phyloP scores from a whole-genome alignment of 2,113 vertebrate species.

The Camarhynchus parvulus region DNA sequence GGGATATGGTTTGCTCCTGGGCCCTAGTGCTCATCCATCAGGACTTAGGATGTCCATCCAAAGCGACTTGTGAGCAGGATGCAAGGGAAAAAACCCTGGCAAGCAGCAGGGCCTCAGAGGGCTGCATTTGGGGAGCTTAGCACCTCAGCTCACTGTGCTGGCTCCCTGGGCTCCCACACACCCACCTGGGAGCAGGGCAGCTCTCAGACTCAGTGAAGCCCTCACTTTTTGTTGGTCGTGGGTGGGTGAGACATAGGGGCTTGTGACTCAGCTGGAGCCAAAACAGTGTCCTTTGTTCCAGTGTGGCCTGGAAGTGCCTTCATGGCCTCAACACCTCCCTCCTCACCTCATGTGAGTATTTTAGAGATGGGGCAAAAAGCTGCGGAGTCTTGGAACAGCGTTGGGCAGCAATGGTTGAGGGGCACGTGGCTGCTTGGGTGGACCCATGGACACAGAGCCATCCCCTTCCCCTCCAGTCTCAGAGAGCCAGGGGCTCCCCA shows the following conservation, averaged over 20 bases:
- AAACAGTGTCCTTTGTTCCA: not conserved
- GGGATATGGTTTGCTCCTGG: constrained; percentile 29
- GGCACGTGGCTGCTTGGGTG: not conserved
- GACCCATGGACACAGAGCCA: not conserved
- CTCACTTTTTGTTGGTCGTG: rapidly evolving
- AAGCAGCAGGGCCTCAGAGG: not conserved
- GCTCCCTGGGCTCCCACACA: not conserved
- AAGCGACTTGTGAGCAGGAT: not conserved
- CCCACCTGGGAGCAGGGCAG: not conserved
- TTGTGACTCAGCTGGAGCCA: not conserved
- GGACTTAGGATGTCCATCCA: not conserved
- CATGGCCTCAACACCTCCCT: not conserved
- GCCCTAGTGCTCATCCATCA: constrained; percentile 23
- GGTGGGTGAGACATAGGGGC: too few species aligned
- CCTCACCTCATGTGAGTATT: not conserved
- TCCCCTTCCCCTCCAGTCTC: not conserved
- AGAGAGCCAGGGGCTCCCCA: not conserved
- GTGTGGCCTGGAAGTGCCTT: not conserved
- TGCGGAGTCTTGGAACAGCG: not conserved
- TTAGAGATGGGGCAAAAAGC: not conserved
- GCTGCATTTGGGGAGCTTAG: not conserved
- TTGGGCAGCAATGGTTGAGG: not conserved
- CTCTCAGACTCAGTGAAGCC: not conserved
- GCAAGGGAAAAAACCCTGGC: not conserved
- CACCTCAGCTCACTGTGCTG: rapidly evolving